Conservation (phyloP, 2,888 invertebrate species). For the Chalcosyrphus nemorum region DNA sequence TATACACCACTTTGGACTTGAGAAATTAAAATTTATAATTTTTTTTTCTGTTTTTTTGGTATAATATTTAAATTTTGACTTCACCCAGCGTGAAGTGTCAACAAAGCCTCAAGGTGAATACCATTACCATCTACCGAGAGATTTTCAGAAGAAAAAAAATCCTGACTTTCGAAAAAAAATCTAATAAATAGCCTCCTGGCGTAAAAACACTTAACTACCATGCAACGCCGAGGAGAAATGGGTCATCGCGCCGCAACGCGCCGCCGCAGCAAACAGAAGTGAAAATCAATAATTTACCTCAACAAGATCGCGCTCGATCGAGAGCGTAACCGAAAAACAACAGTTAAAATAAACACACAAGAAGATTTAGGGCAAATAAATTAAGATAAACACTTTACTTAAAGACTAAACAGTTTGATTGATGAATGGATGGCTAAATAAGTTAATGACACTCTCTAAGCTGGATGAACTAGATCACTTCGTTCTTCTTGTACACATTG, state of each 20-base stretch:
- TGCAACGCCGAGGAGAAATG: constrained; percentile 1
- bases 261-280: constrained; percentile 18
- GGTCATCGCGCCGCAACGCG: no score
- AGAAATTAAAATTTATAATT: constrained; percentile 9
- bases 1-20: not conserved
- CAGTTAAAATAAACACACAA: constrained; percentile 1
- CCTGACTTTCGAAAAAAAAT: not conserved
- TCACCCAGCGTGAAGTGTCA: constrained; percentile 7
- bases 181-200: not conserved
- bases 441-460: constrained; percentile 26
- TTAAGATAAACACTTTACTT: constrained; percentile 35
- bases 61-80: constrained; percentile 14
- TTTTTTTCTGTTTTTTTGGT: not conserved
- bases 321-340: not conserved
- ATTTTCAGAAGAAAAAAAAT: no score
- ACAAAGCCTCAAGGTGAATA: constrained; percentile 23
- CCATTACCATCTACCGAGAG: not conserved
- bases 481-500: constrained; percentile 49
- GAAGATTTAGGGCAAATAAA: constrained; percentile 39
- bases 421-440: constrained; percentile 5
- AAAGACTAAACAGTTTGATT: not conserved
- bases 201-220: not conserved
- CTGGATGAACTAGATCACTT: not conserved
- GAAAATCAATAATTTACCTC: constrained; percentile 30
- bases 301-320: constrained; percentile 15